These are phyloP conservation scores for Lonchura striata DNA, from an alignment of 2,113 vertebrate genomes.

Conservation along the genomic window DNA sequence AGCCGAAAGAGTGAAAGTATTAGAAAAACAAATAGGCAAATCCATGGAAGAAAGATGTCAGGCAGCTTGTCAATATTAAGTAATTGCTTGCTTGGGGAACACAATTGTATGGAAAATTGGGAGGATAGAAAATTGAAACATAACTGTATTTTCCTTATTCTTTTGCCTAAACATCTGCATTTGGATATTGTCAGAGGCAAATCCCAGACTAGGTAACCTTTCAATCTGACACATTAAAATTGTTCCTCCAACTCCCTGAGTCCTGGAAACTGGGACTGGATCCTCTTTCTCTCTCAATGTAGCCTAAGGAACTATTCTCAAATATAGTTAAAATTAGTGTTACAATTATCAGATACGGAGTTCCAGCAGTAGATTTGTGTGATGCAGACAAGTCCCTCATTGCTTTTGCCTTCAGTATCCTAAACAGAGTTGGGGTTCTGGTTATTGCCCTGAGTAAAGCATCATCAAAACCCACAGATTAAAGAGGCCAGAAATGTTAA, in stretches of 20 bases:
- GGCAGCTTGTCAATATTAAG: not conserved
- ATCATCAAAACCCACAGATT: not conserved
- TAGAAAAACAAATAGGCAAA: not conserved
- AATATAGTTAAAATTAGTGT: not conserved
- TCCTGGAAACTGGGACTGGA: not conserved
- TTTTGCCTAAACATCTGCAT: not conserved
- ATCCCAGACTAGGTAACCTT: not conserved
- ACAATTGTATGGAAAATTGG: not conserved
- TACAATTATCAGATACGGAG: not conserved
- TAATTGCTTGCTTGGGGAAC: not conserved
- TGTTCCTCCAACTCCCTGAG: fast-evolving
- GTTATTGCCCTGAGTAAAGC: not conserved
- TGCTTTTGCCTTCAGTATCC: not conserved
- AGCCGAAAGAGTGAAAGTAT: not conserved
- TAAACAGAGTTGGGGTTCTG: not conserved
- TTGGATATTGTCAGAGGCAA: not conserved
- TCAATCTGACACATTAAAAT: not conserved
- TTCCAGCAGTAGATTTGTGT: not conserved
- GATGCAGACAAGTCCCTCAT: not conserved
- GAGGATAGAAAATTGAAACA: not conserved
- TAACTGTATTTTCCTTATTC: not conserved
- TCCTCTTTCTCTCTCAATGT: not conserved
- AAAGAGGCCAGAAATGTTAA: not conserved
- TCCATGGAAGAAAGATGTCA: not conserved
- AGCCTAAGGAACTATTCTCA: not conserved